These are phyloP conservation scores for Antheraea mylitta DNA, from an alignment of 1,140 invertebrate species.

Conservation along the genomic window DNA sequence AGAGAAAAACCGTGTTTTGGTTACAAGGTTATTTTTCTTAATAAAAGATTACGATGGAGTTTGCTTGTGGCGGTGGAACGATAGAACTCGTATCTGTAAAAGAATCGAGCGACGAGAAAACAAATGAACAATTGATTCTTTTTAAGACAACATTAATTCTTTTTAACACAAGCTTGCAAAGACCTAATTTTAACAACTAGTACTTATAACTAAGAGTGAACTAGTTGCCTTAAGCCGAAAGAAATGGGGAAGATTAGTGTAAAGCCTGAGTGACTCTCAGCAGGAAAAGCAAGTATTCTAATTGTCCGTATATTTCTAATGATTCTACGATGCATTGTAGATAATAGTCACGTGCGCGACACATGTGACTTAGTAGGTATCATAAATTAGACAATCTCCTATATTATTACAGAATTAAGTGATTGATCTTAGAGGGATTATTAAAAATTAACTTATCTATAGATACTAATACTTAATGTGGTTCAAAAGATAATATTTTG, in stretches of 20 bases:
- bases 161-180: no score
- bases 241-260: neutral
- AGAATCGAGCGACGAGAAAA: no score
- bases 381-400: constrained; percentile 4
- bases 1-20: no score
- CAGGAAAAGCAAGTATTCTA: neutral
- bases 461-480: neutral
- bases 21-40: no score
- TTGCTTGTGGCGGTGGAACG: no score
- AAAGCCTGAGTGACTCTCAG: no score
- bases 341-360: neutral
- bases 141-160: no score
- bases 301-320: neutral
- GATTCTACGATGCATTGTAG: neutral
- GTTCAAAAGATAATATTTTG: neutral
- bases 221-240: neutral
- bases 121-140: no score
- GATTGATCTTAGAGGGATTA: neutral
- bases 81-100: no score
- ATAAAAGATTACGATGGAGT: no score
- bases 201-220: no score
- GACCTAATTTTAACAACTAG: no score
- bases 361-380: neutral
- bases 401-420: neutral
- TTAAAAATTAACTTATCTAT: neutral